phyloP scores from a whole-genome alignment of 2,797 vertebrate species.

The Melanotaenia maccullochi region DNA sequence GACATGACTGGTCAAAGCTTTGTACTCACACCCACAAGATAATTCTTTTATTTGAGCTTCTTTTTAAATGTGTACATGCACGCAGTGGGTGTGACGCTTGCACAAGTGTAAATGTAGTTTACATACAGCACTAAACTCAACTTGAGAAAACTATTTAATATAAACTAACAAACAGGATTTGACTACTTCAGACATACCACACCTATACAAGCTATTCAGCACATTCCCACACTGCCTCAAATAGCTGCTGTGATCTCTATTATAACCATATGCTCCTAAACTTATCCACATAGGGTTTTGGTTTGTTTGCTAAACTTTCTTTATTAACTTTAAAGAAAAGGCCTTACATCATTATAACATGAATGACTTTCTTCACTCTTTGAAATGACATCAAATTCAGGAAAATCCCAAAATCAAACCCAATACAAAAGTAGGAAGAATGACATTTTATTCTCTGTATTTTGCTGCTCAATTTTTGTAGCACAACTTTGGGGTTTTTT shows the following conservation, averaged over 20 bases:
- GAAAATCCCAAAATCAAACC: neutral
- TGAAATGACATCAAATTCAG: neutral
- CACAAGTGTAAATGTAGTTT: neutral
- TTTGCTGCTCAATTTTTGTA: neutral
- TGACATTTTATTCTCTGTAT: neutral
- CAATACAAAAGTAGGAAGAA: neutral
- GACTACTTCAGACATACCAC: constrained; percentile 5
- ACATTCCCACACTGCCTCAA: neutral
- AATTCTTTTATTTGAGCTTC: neutral
- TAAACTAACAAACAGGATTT: neutral
- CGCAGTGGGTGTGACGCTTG: neutral
- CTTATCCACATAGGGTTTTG: neutral
- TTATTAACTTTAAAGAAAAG: neutral
- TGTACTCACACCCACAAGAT: neutral
- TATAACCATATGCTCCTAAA: neutral
- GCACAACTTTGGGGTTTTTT: neutral
- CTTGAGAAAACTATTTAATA: neutral
- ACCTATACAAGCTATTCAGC: neutral
- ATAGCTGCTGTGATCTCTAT: neutral
- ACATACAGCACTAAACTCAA: neutral
- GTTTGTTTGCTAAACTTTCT: neutral
- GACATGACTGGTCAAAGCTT: neutral
- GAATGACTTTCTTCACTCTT: neutral
- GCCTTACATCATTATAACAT: neutral
- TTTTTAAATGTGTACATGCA: neutral